These are phyloP conservation scores for Lepisosteus osseus DNA, from an alignment of 2,113 vertebrate genomes.

Conservation along the genomic window DNA sequence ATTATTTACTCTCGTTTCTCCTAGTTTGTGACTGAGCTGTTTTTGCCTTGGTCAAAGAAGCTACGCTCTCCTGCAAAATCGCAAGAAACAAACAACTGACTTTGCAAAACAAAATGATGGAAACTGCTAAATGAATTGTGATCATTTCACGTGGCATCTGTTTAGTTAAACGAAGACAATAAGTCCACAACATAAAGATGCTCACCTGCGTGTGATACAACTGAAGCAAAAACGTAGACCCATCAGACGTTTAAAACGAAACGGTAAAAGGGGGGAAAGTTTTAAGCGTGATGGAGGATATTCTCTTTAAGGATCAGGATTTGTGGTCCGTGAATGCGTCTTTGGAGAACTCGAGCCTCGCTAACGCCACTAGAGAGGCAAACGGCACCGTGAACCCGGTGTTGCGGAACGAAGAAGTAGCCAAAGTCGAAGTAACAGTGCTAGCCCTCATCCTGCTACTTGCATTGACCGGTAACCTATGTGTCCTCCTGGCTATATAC, in stretches of 20 bases:
- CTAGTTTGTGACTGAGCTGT: not conserved
- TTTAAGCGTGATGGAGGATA: conserved; percentile 56
- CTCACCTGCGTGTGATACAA: not conserved
- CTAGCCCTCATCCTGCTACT: conserved; percentile 85
- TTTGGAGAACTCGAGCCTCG: conserved; percentile 58
- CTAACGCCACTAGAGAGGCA: conserved; percentile 41
- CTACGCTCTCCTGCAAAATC: not conserved
- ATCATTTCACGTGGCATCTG: not conserved
- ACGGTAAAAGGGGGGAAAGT: not conserved
- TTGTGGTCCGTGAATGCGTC: conserved; percentile 56
- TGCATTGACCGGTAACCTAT: conserved; percentile 85
- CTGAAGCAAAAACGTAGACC: not conserved
- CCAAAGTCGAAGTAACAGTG: conserved; percentile 90
- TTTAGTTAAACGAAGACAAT: not conserved
- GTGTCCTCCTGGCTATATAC: conserved; percentile 85
- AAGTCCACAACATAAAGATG: not conserved
- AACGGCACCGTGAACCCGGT: conserved; percentile 73
- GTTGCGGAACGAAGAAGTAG: conserved; percentile 88
- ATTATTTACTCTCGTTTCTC: not conserved
- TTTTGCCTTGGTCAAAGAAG: not conserved
- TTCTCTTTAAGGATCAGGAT: conserved; percentile 40
- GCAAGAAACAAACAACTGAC: not conserved
- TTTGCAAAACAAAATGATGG: not conserved
- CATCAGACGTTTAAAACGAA: not conserved
- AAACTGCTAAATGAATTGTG: not conserved